Percentiles rank a stretch among this genome's conserved stretches.
These are phyloP conservation scores for Myotis daubentonii DNA, from an alignment of 2,797 vertebrate species.

Conservation along the genomic window DNA sequence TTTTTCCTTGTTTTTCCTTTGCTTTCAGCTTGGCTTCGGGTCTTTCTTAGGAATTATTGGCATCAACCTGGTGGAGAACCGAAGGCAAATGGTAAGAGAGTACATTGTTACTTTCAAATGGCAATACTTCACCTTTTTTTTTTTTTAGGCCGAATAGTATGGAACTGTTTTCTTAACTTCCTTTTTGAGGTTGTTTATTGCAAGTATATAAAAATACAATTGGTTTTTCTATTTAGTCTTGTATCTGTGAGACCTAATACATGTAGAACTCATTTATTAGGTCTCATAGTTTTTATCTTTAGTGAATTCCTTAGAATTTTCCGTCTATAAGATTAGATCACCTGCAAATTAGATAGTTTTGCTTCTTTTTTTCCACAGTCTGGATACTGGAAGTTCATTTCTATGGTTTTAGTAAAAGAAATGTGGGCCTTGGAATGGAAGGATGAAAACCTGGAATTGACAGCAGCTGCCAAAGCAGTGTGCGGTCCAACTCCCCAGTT, in stretches of 20 bases:
- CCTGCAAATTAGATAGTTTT: neutral
- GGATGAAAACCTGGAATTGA: neutral
- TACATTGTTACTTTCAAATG: rapidly evolving
- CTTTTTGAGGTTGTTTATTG: neutral
- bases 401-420: neutral
- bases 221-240: neutral
- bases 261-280: neutral
- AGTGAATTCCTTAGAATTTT: neutral
- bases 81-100: constrained; percentile 94
- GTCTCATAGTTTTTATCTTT: neutral
- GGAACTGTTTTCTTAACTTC: neutral
- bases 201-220: neutral
- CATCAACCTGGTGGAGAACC: constrained; percentile 95
- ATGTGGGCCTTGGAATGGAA: neutral
- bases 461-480: no score
- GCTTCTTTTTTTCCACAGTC: neutral
- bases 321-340: no score
- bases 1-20: constrained; percentile 73
- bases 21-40: constrained; percentile 94
- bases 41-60: constrained; percentile 95
- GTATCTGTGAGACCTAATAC: neutral
- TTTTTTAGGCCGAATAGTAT: no score
- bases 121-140: neutral
- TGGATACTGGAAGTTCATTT: neutral
- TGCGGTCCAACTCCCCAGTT: rapidly evolving